A percentile compares a stretch with the other conserved stretches of the same genome.
phyloP scores from a whole-genome alignment of 2,113 vertebrate species.

The Lathamus discolor region DNA sequence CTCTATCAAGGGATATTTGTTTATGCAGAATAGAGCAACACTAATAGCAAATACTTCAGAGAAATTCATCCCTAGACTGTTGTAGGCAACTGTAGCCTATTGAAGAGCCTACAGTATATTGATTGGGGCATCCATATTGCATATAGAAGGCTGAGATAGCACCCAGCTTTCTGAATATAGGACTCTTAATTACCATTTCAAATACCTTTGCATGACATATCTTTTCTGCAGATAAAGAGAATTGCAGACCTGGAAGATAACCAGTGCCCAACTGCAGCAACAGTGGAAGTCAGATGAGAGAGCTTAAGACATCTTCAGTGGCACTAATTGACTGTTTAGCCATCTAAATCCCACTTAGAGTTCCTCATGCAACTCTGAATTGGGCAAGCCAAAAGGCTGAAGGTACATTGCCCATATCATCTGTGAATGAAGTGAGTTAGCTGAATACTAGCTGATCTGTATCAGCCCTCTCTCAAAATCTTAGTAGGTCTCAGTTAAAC shows the following conservation, averaged over 20 bases:
- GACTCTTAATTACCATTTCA: not conserved
- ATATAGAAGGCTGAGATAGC: not conserved
- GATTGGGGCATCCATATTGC: not conserved
- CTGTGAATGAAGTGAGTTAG: not conserved
- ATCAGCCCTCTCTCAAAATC: not conserved
- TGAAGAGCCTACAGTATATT: not conserved
- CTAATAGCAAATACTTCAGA: not conserved
- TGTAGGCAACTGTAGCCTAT: not conserved
- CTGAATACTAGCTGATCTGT: not conserved
- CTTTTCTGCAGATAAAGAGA: not conserved
- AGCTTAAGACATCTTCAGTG: not conserved
- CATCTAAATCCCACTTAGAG: not conserved
- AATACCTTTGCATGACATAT: not conserved
- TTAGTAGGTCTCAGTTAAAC: not conserved
- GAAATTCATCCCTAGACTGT: not conserved
- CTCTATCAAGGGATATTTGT: not conserved
- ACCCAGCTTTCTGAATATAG: not conserved
- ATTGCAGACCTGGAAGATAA: not conserved
- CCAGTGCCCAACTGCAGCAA: rapidly evolving
- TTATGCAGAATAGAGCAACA: rapidly evolving
- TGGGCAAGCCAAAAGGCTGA: not conserved
- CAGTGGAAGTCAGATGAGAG: not conserved
- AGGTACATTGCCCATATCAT: not conserved
- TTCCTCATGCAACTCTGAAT: not conserved
- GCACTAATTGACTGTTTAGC: not conserved